Evolutionary conservation across 2,113 vertebrate species (phyloP), one percentile per base, ranked within the genome.

Genomic region (Theristicus caerulescens): DNA sequence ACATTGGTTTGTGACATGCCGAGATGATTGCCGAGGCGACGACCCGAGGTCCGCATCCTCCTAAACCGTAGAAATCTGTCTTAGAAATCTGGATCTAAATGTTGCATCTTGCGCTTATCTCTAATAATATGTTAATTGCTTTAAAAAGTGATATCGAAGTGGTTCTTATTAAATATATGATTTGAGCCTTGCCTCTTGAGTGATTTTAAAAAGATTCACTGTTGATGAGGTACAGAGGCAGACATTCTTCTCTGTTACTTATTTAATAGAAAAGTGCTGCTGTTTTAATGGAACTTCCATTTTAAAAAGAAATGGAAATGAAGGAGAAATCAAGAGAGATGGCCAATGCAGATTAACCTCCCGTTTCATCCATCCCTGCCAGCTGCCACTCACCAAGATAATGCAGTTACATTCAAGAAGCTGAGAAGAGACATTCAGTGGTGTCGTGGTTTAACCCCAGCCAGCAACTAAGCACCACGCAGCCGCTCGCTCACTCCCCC

Each of bases 161-260:
- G 96, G 74, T 95, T 96, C 95, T 92, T 96, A 97, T 96, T 96
- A 97, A 97, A 97, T 94, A 90, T 86, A 93, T 96, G 82, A 88
- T 94, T 96, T 94, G 82, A 97, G 96, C 55, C 76, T 93, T 90
- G 94, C 93, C 94, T 97, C 97, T 91, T 70, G 93, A 96, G 91
- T 97, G 94, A 85, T 95, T 97, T 96, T 80, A 59, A 85, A 90
- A 93, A 85, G 94, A 91, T 86, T 77, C 51, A 44, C 14, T 65
- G 93, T 93, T 89, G 91, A 77, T 95, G 94, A 96, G 93, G 34
- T 91, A 49, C 44, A 42, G 87, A 93, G 87, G 81, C 70, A 96
- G 94, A 52, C 89, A 70, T 89, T 93, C 59, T 81, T 86, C 91
- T 86, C 73, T 16, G 18, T 70, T 69, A 27, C 80, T 90, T 90